phyloP scores from a whole-genome alignment of 2,797 vertebrate genomes.

The Acomys russatus region DNA sequence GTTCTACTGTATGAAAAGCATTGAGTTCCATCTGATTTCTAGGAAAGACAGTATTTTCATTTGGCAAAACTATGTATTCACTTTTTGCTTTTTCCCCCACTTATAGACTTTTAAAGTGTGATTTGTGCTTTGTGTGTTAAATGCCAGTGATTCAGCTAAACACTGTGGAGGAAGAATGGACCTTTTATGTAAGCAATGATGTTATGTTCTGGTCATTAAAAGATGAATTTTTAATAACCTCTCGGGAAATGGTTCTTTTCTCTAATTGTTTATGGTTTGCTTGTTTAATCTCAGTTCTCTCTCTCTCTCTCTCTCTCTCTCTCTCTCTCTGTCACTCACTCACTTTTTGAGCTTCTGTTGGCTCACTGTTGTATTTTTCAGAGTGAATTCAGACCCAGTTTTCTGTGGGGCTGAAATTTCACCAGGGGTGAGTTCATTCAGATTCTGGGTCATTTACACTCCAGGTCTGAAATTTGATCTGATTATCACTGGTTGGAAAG shows the following conservation, averaged over 20 bases:
- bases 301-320: neutral
- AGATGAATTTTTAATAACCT: constrained; percentile 60
- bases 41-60: constrained; percentile 56
- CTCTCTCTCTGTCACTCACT: too few relatives aligned
- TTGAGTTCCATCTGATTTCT: constrained; percentile 22
- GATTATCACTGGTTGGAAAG: constrained; percentile 59
- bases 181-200: constrained; percentile 57
- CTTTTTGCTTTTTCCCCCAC: neutral
- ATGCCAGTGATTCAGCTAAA: constrained; percentile 60
- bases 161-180: constrained; percentile 59
- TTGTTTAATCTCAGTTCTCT: constrained; percentile 69
- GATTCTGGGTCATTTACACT: constrained; percentile 75
- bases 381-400: constrained; percentile 61
- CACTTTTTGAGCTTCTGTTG: neutral
- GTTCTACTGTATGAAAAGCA: neutral
- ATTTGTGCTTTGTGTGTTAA: constrained; percentile 70
- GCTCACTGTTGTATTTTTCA: constrained; percentile 44
- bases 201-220: constrained; percentile 61
- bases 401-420: constrained; percentile 76
- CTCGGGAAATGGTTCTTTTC: constrained; percentile 65
- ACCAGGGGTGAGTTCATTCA: constrained; percentile 64
- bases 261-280: constrained; percentile 70
- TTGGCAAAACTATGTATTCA: constrained; percentile 43
- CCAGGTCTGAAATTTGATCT: constrained; percentile 74
- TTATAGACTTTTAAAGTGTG: constrained; percentile 59